These are phyloP conservation scores for Balanococcus diminutus DNA, from an alignment of 2,888 invertebrate species.

Conservation along the genomic window DNA sequence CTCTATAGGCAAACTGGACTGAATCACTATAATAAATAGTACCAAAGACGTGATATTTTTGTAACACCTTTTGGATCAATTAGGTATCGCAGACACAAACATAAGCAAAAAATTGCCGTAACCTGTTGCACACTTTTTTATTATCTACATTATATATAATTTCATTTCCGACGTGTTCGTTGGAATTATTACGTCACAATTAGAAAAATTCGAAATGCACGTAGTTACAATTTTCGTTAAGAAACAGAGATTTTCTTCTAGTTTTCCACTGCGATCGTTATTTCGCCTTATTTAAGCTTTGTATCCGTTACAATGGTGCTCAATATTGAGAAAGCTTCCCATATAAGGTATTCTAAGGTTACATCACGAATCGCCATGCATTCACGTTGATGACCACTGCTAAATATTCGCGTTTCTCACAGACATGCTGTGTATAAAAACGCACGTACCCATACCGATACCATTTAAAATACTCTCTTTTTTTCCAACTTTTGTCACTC, in stretches of 20 bases:
- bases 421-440: neutral
- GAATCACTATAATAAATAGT: constrained; percentile 22
- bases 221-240: constrained; percentile 41
- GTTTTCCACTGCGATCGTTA: constrained; percentile 9
- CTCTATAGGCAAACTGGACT: neutral
- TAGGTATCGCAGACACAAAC: constrained; percentile 34
- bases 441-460: neutral
- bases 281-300: constrained; percentile 34
- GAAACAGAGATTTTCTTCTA: constrained; percentile 27
- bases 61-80: constrained; percentile 45
- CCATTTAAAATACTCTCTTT: constrained; percentile 23
- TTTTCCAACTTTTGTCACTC: neutral
- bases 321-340: constrained; percentile 14
- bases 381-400: neutral
- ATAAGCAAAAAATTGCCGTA: constrained; percentile 44
- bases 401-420: neutral
- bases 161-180: constrained; percentile 50
- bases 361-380: neutral
- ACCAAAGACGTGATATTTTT: constrained; percentile 33
- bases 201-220: constrained; percentile 49
- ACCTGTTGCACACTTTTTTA: constrained; percentile 19
- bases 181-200: constrained; percentile 43
- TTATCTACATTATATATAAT: constrained; percentile 47
- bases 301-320: constrained; percentile 26
- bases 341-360: neutral